Percentiles rank a stretch among this genome's conserved stretches.
phyloP scores from a whole-genome alignment of 2,797 vertebrate species.

The Myotis myotis region DNA sequence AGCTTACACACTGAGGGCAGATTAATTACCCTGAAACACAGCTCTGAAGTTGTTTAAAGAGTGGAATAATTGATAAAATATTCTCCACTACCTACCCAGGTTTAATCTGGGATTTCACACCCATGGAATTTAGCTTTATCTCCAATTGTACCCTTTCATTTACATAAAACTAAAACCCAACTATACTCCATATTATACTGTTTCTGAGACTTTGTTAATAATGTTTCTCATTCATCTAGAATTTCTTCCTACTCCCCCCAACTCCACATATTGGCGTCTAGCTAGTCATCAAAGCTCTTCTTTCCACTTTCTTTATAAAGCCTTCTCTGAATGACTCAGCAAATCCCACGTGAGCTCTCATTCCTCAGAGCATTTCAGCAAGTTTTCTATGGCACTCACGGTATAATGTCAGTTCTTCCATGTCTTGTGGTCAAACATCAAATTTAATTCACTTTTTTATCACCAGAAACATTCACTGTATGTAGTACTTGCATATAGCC shows the following conservation, averaged over 20 bases:
- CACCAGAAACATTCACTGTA: slow-evolving; percentile 31
- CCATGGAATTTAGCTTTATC: not conserved
- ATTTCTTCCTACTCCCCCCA: not conserved
- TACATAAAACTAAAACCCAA: not conserved
- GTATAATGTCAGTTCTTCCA: not conserved
- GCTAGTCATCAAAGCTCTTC: not conserved
- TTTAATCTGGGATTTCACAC: slow-evolving; percentile 29
- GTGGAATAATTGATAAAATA: not conserved
- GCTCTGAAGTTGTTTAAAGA: not conserved
- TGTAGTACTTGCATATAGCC: not conserved
- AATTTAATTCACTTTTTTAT: slow-evolving; percentile 4
- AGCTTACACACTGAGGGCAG: not conserved
- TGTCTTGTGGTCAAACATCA: not conserved
- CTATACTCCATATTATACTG: not conserved
- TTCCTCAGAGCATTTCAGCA: not conserved
- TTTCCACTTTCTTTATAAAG: not conserved
- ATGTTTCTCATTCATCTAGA: not conserved
- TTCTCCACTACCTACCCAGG: not conserved
- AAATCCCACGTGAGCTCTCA: not conserved
- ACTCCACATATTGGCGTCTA: not conserved
- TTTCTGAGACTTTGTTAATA: not conserved
- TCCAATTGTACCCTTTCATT: not conserved
- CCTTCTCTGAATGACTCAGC: not conserved
- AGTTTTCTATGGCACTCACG: not conserved
- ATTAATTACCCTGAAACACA: not conserved